Evolutionary conservation across 2,888 invertebrate species (phyloP).

Genomic region (Drosophila melanosoma): DNA sequence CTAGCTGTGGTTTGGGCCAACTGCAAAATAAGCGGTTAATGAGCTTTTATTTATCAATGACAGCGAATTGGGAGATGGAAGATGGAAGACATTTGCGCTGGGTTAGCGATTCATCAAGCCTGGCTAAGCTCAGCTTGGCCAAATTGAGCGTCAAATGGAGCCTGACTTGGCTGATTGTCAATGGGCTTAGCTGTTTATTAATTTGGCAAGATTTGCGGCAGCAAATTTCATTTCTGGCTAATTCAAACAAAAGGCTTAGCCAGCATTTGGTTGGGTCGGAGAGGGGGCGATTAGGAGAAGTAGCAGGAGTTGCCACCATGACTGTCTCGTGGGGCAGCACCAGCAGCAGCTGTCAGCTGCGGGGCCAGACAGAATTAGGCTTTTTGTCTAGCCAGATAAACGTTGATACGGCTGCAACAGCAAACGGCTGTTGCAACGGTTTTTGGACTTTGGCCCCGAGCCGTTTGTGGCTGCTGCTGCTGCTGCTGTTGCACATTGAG

Average conservation of each 20-base stretch:
- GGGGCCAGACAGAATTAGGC: constrained; percentile 78
- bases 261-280: constrained; percentile 1
- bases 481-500: constrained; percentile 42
- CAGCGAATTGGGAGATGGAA: constrained; percentile 36
- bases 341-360: constrained; percentile 60
- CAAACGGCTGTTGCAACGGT: constrained; percentile 66
- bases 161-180: constrained; percentile 59
- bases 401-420: constrained; percentile 44
- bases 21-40: constrained; percentile 61
- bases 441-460: constrained; percentile 72
- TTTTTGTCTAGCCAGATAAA: constrained; percentile 74
- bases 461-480: constrained; percentile 25
- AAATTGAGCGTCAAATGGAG: constrained; percentile 71
- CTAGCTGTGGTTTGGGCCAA: constrained; percentile 49
- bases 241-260: constrained; percentile 47
- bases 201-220: constrained; percentile 64
- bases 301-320: constrained; percentile 8
- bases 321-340: constrained; percentile 14
- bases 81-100: constrained; percentile 6
- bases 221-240: constrained; percentile 69
- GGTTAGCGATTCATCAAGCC: constrained; percentile 36
- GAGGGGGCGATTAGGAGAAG: not conserved
- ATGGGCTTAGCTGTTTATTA: constrained; percentile 67
- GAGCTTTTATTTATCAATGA: constrained; percentile 80
- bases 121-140: constrained; percentile 40